Evolutionary conservation across 1,140 invertebrate species (phyloP).

Genomic region (Penaeus vannamei): DNA sequence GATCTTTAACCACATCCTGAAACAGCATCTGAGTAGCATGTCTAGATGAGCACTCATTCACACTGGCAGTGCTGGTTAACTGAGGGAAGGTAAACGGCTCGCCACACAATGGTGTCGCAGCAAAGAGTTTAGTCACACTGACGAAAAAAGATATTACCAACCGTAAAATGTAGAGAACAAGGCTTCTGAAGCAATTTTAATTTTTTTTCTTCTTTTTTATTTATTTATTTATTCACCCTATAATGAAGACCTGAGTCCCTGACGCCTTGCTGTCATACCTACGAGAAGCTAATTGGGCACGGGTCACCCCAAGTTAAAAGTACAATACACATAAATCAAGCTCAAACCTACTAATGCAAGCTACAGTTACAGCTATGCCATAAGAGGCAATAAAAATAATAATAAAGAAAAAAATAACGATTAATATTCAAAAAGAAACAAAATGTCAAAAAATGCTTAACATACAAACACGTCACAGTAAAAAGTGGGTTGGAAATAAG

Average conservation of each 20-base stretch:
- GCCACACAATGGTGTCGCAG: no score
- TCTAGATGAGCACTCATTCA: no score
- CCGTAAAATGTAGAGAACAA: no score
- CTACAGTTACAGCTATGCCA: slow-evolving; percentile 49
- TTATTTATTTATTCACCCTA: not conserved
- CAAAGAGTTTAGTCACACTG: no score
- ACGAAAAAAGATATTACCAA: no score
- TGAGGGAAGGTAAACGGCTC: no score
- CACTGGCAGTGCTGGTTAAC: no score
- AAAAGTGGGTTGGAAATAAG: not conserved
- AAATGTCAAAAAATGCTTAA: slow-evolving; percentile 16
- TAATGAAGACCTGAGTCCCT: not conserved
- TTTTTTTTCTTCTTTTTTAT: not conserved
- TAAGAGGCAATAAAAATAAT: not conserved
- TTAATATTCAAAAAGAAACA: not conserved
- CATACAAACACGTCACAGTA: slow-evolving; percentile 11
- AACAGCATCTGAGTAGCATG: no score
- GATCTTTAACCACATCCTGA: not conserved
- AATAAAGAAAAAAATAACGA: not conserved
- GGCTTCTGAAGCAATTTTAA: not conserved
- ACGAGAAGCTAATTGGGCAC: slow-evolving; percentile 19
- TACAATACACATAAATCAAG: slow-evolving; percentile 48
- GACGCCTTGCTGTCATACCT: slow-evolving; percentile 31
- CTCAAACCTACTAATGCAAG: slow-evolving; percentile 43
- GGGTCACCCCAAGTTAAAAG: slow-evolving; percentile 29